phyloP scores from a whole-genome alignment of 2,113 vertebrate species.

The Cheirogaleus medius region DNA sequence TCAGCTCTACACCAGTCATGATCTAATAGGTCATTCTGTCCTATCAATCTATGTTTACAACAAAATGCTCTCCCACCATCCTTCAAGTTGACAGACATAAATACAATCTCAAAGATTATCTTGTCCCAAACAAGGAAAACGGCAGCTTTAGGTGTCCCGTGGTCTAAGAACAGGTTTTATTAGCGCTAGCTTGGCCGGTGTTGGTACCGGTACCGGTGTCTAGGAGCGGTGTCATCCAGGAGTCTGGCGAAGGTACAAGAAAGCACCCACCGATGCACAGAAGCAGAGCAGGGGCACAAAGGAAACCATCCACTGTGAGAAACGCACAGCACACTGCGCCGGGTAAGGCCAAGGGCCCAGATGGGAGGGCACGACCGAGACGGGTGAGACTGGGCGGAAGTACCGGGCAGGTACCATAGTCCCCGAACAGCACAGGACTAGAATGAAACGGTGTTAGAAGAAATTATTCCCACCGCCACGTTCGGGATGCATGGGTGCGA shows the following conservation, averaged over 20 bases:
- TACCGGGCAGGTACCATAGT: background rate
- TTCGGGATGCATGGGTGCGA: rapidly evolving
- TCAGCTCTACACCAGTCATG: background rate
- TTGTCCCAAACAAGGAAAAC: background rate
- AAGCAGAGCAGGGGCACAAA: background rate
- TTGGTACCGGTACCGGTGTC: background rate
- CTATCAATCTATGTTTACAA: background rate
- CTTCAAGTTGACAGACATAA: background rate
- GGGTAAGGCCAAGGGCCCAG: background rate
- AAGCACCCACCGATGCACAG: no score
- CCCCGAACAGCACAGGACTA: background rate
- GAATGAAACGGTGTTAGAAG: background rate
- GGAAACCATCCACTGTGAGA: rapidly evolving
- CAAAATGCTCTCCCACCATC: background rate
- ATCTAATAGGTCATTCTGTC: background rate
- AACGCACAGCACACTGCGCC: background rate
- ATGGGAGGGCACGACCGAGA: background rate
- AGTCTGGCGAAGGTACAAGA: no score
- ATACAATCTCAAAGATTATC: background rate
- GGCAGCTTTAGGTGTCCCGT: background rate
- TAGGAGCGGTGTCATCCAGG: background rate
- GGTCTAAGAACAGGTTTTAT: background rate
- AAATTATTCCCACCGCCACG: background rate
- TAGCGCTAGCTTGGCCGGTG: background rate
- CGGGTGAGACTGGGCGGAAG: rapidly evolving